Base-by-base conservation (phyloP, 2,888 invertebrate genomes). In the Meteorus cinctellus region DNA sequence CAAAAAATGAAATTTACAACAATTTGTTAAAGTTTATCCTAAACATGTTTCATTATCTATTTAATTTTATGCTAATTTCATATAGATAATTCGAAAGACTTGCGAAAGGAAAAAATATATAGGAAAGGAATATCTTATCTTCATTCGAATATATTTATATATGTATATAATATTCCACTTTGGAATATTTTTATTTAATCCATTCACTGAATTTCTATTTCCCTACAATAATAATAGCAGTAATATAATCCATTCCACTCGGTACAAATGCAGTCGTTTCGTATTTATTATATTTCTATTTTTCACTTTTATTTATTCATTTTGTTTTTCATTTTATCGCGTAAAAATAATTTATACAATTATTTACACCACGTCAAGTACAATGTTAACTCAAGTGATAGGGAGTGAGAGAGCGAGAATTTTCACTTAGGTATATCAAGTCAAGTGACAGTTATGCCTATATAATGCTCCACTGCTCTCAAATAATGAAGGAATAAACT, bases 1-100 rank as follows among this genome's bases (percentile, higher is more conserved):
- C 82, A 77, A 82, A 76, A 82, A 83, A 76, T 82, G 80, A 83
- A 84, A 86, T 86, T 84, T 87, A 87, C 86, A 88, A 88, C 86
- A 84, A 86, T 80, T 81, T 77, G 77, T 75, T 31, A 16, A 16
- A 63, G 34, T 63, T 63, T 29, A 63, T 12, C 29, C 60, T 73
- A 59, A 65, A 66, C 59, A 70, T 51, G 45, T 45, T 31, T 74
- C 48, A 76, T 74, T 63, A 63, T 34, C 29, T 34, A 31, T 48
- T 16, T 48, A 5, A n/a, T 48, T 48, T 12, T 16, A 14, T 4
- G 5, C 0, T 48, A n/a, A n/a, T 48, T 48, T 48, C 4, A n/a
- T 16, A n/a, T n/a, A 2, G n/a, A 48, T 48, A 48, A 48, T n/a
- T 48, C 4, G 48, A 48, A 48, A n/a, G 48, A 48, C 5, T 48